Evolutionary conservation across 1,140 invertebrate species (phyloP).

Genomic region (Uloborus diversus): DNA sequence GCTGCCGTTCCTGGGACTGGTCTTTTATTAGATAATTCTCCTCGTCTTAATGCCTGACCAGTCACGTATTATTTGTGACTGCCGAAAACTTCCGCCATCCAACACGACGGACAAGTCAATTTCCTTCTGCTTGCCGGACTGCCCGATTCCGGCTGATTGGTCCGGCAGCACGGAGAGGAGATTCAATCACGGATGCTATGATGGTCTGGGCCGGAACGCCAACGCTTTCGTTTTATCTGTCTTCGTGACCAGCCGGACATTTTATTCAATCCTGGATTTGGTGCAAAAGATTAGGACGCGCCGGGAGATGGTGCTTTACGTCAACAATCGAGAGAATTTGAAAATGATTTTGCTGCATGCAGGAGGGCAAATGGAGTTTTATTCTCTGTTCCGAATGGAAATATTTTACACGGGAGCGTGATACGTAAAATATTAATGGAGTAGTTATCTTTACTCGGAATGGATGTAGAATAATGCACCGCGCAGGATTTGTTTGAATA

Average conservation of each 20-base stretch:
- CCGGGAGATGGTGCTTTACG: not conserved
- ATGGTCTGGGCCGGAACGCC: not conserved
- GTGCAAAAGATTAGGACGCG: not conserved
- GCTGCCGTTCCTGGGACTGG: no score
- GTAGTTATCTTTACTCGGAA: no score
- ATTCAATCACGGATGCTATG: slow-evolving; percentile 36
- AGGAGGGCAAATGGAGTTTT: no score
- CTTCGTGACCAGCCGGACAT: not conserved
- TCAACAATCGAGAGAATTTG: no score
- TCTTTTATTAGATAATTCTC: slow-evolving; percentile 37
- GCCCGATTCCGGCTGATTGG: slow-evolving; percentile 19
- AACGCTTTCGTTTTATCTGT: not conserved
- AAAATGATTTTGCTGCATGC: no score
- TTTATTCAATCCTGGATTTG: slow-evolving; percentile 37
- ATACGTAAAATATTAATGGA: no score
- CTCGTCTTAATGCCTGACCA: slow-evolving; percentile 19
- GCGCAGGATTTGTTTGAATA: no score
- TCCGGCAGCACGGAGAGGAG: slow-evolving; percentile 8
- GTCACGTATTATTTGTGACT: slow-evolving; percentile 48
- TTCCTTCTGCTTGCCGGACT: slow-evolving; percentile 26
- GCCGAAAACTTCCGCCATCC: slow-evolving; percentile 5
- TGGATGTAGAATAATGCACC: no score
- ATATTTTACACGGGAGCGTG: no score
- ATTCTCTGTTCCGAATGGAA: no score
- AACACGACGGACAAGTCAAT: slow-evolving; percentile 42